Conservation (phyloP, 2,113 vertebrate species). For the Oncorhynchus clarkii region DNA sequence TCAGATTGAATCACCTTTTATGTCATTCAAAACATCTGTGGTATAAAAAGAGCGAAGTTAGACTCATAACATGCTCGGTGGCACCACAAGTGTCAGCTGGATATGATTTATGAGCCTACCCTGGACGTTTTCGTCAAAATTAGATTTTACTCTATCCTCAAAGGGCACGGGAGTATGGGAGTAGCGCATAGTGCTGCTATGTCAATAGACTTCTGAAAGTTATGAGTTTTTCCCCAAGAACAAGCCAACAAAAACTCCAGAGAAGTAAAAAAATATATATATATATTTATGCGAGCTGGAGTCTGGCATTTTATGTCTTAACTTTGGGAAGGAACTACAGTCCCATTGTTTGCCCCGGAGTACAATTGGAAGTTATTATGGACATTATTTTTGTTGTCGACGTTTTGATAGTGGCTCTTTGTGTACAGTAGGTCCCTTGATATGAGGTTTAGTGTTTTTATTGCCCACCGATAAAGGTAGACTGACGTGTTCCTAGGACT, state of each 20-base stretch:
- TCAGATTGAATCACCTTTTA: not conserved
- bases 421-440: too few relatives aligned
- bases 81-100: conserved; percentile 11
- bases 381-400: too few relatives aligned
- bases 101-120: conserved; percentile 4
- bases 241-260: not conserved
- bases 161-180: too few relatives aligned
- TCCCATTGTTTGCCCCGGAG: too few relatives aligned
- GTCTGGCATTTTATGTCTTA: not conserved
- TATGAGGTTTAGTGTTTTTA: too few relatives aligned
- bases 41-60: conserved; percentile 9
- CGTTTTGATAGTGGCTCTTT: too few relatives aligned
- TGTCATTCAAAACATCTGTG: not conserved
- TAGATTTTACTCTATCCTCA: not conserved
- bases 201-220: not conserved
- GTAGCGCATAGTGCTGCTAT: too few relatives aligned
- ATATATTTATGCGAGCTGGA: not conserved
- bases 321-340: not conserved
- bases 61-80: conserved; percentile 6
- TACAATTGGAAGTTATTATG: too few relatives aligned
- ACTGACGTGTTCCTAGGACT: too few relatives aligned
- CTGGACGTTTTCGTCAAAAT: not conserved
- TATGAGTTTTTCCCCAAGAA: not conserved
- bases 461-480: too few relatives aligned
- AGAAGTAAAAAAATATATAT: not conserved